A percentile compares a stretch with the other conserved stretches of the same genome.
These are phyloP conservation scores for Synanthedon formicaeformis DNA, from an alignment of 2,888 invertebrate species.

Conservation along the genomic window DNA sequence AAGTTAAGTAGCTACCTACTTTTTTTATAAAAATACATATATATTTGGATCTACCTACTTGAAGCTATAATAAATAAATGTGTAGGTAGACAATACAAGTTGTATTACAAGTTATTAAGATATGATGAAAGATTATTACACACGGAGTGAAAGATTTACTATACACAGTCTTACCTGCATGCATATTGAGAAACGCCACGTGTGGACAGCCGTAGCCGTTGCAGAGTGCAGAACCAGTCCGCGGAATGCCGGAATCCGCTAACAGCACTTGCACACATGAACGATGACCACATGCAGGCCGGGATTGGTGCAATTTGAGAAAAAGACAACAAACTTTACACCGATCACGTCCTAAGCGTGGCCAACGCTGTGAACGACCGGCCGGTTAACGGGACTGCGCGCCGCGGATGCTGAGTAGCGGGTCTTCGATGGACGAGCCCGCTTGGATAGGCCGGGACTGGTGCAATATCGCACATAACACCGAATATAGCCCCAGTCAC, in stretches of 20 bases:
- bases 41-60: neutral
- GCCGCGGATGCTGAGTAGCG: conserved; percentile 67
- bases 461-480: conserved; percentile 64
- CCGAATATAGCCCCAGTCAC: conserved; percentile 69
- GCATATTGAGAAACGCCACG: conserved; percentile 10
- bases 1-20: neutral
- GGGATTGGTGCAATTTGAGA: conserved; percentile 71
- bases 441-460: conserved; percentile 72
- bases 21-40: neutral
- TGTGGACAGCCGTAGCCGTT: neutral
- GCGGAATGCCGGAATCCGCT: neutral
- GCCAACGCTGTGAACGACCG: conserved; percentile 64
- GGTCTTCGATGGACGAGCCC: conserved; percentile 60
- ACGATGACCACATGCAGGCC: conserved; percentile 65
- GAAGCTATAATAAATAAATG: neutral
- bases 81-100: neutral
- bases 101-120: neutral
- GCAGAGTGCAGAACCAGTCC: neutral
- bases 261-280: conserved; percentile 3
- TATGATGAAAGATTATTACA: neutral
- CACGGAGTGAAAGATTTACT: neutral
- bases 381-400: conserved; percentile 64
- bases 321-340: conserved; percentile 59
- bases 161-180: neutral
- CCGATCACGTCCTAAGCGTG: conserved; percentile 69